Base-by-base conservation (phyloP, 2,888 invertebrate species). In the Apamea epomidion region DNA sequence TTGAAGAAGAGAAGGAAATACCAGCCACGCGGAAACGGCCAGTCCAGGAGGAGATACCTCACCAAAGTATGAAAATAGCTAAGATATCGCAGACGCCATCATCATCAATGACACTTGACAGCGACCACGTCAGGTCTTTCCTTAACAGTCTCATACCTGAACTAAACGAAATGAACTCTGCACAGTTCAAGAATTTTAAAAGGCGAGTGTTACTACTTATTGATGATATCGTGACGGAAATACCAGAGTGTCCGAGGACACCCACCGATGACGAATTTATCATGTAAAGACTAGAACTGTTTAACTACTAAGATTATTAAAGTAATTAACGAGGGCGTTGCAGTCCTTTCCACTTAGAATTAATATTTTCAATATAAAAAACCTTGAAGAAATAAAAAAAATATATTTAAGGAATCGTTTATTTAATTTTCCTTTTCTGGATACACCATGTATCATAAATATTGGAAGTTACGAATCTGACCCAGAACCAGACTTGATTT, bases 181-280 rank as follows among this genome's bases (percentile, higher is more conserved):
- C 77, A 5, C 91, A 92, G 78, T 92, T 92, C 69, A 92, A 91
- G 60, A 79, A 79, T 48, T 92, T 91, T 65, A 92, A 92, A 73
- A 82, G 92, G 76, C 77, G 88, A 79, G 92, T 90, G 29, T 76
- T 91, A 75, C 48, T 80, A 7, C 71, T 91, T 37, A 88, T 91
- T 74, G 89, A 89, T 73, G 83, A 88, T 68, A 87, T 89, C 21
- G 91, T 82, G 78, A 74, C 78, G 0, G 84, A 87, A 37, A 84
- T 79, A 18, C 87, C 88, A 6, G 29, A 54, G 0, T 73, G 69
- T 65, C n/a, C 69, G 29, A 51, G 62, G 16, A 70, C 65, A 42
- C 69, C n/a, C 16, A 10, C 14, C 2, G 69, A 80, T n/a, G 81
- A 81, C 18, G 83, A 86, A 32, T 88, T 74, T 25, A 80, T 75